Evolutionary conservation across 2,888 invertebrate genomes (phyloP).

Genomic region (Isoperla grammatica): DNA sequence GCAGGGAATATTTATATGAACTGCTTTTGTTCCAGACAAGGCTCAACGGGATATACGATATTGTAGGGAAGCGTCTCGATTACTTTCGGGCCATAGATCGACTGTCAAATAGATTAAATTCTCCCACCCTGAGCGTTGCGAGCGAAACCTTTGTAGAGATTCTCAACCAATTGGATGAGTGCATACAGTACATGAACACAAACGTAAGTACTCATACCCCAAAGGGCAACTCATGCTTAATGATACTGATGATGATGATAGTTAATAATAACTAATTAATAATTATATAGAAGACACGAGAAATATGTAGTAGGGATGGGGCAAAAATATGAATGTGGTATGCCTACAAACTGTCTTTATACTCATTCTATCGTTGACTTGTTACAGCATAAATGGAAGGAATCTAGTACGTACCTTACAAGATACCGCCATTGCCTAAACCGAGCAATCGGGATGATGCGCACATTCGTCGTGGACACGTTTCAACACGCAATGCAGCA

Average conservation of each 20-base stretch:
- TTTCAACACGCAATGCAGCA: slow-evolving; percentile 75
- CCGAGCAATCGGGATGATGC: slow-evolving; percentile 72
- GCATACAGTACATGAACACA: slow-evolving; percentile 73
- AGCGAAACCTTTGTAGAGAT: slow-evolving; percentile 78
- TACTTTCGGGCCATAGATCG: slow-evolving; percentile 83
- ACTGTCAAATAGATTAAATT: slow-evolving; percentile 71
- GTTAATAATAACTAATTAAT: too few species aligned
- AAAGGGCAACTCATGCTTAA: slow-evolving; percentile 19
- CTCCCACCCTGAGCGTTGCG: slow-evolving; percentile 73
- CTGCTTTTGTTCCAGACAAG: slow-evolving; percentile 53
- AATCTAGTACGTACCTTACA: slow-evolving; percentile 72
- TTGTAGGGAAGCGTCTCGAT: slow-evolving; percentile 71
- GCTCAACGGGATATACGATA: slow-evolving; percentile 71
- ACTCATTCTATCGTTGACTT: too few species aligned
- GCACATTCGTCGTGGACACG: slow-evolving; percentile 69
- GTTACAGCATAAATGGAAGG: slow-evolving; percentile 80
- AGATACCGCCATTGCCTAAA: slow-evolving; percentile 81
- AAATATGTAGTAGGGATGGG: too few species aligned
- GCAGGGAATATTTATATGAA: too few species aligned
- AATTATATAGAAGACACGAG: too few species aligned
- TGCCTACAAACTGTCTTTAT: too few species aligned
- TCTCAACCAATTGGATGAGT: slow-evolving; percentile 78
- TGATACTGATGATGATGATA: too few species aligned
- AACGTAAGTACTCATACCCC: slow-evolving; percentile 63
- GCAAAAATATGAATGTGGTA: too few species aligned